Base-by-base conservation (phyloP, 2,888 invertebrate species). In the Opisthograptis luteolata region DNA sequence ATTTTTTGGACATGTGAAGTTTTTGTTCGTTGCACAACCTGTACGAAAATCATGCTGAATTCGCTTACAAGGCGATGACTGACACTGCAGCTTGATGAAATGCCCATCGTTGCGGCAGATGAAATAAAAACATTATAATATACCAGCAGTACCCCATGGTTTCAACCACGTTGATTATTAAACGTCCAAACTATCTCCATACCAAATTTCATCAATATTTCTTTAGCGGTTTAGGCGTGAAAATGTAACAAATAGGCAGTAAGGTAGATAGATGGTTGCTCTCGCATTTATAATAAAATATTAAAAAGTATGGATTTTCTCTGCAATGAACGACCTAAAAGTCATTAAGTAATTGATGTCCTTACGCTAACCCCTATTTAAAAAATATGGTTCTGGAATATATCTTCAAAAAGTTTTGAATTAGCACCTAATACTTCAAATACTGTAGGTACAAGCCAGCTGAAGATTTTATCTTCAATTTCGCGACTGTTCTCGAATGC, bases 1-100 rank as follows among this genome's bases (percentile, higher is more conserved):
- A 46, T 68, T 70, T 57, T 78, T 76, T 75, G 73, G 69, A 58
- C 74, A 71, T 71, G 66, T 59, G 59, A 56, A 68, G 62, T 69
- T 72, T 67, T 67, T 69, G 57, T 61, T 35, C 46, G 50, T 78
- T 77, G 65, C 77, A 67, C 66, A 77, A 78, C 59, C 42, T 52
- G 34, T 56, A 31, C 31, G 52, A 41, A 44, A 52, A 54, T 48
- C 44, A 42, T 48, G 39, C 35, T 35, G 51, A 54, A 41, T 24
- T 45, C 42, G 22, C 40, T 64, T 63, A 56, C 62, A 66, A 54
- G 56, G 57, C 52, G 50, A 50, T 62, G 57, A 60, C 60, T 55
- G 55, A 53, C 48, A 51, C 49, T 40, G 43, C 58, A 47, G 44
- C 31, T 25, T 53, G 37, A 54, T 60, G 40, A 62, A 62, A 59